Evolutionary conservation across 2,113 vertebrate species (phyloP), one percentile per base, ranked within the genome.

Genomic region (Scomber colias): DNA sequence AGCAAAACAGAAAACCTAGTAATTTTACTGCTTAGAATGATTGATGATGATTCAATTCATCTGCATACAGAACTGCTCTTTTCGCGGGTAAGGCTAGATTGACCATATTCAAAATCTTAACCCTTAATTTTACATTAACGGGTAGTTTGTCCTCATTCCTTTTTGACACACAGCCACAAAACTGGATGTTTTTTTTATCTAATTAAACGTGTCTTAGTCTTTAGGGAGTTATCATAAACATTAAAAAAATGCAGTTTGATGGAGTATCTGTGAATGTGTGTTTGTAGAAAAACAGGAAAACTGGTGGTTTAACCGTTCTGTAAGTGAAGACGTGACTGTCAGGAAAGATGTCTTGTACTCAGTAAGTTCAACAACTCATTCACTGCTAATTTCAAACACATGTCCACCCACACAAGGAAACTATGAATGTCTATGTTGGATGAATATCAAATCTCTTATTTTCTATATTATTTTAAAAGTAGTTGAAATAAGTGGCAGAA

Each of bases 161-260:
- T 87, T 73, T 77, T 70, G 79, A 72, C 72, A 50, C 78, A 61
- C 63, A 15, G 57, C 71, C 84, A 75, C 70, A 78, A 62, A 59
- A 55, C 75, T 35, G 30, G 8, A 40, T 8, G 31, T 27, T 27
- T 27, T 27, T 27, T 27, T 21, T 21, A 27, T 27, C 24, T 3
- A 27, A 27, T 27, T 27, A 35, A 35, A 35, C 0, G 6, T 9
- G 35, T 40, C 75, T 79, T 27, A 11, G 55, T 27, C 24, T 77
- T 60, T 7, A 19, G 45, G 16, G 44, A 56, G 73, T 53, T 71
- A 64, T 79, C 71, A 51, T 48, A 74, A 45, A 62, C 46, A 67
- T 46, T 61, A 3, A 15, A 19, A 15, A 19, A 68, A 19, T 45
- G 45, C 53, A 61, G 61, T 72, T 48, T 56, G 30, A 11, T 46